These are phyloP conservation scores for Erebia epiphron DNA, from an alignment of 2,888 invertebrate species.

Conservation along the genomic window DNA sequence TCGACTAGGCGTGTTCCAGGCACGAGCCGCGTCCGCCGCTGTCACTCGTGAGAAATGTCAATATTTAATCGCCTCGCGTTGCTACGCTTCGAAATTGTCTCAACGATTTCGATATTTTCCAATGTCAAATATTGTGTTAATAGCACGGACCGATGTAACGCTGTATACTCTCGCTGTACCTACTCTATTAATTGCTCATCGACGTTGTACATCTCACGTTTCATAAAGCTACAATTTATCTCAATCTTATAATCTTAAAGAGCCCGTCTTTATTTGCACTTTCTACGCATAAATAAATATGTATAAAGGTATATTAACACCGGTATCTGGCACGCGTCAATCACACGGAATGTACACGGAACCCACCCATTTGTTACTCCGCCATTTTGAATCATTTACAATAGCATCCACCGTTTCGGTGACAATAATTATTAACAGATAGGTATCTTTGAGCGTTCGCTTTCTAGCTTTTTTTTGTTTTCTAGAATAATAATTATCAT, in stretches of 20 bases:
- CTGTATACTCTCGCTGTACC: slow-evolving; percentile 28
- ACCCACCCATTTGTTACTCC: slow-evolving; percentile 78
- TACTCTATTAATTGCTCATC: slow-evolving; percentile 50
- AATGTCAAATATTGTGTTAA: slow-evolving; percentile 70
- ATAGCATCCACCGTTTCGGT: slow-evolving; percentile 77
- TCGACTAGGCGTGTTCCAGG: slow-evolving; percentile 54
- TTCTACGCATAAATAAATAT: slow-evolving; percentile 80
- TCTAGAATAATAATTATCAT: slow-evolving; percentile 82
- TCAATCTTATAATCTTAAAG: slow-evolving; percentile 65
- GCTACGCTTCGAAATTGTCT: slow-evolving; percentile 79
- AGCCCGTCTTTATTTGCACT: slow-evolving; percentile 80
- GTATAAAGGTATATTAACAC: slow-evolving; percentile 69
- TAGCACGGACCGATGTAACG: slow-evolving; percentile 49
- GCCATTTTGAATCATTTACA: slow-evolving; percentile 75
- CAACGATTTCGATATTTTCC: slow-evolving; percentile 78
- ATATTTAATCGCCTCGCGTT: slow-evolving; percentile 72
- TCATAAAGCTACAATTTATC: slow-evolving; percentile 57
- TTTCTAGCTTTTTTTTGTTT: slow-evolving; percentile 80
- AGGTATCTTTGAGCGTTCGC: slow-evolving; percentile 73
- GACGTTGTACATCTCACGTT: slow-evolving; percentile 42
- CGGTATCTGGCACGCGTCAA: slow-evolving; percentile 81
- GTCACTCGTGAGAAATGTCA: slow-evolving; percentile 79
- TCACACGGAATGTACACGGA: slow-evolving; percentile 75
- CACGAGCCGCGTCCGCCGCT: slow-evolving; percentile 67
- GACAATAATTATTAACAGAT: slow-evolving; percentile 83